Conservation (phyloP, 2,888 invertebrate species). For the Eretmocerus hayati region DNA sequence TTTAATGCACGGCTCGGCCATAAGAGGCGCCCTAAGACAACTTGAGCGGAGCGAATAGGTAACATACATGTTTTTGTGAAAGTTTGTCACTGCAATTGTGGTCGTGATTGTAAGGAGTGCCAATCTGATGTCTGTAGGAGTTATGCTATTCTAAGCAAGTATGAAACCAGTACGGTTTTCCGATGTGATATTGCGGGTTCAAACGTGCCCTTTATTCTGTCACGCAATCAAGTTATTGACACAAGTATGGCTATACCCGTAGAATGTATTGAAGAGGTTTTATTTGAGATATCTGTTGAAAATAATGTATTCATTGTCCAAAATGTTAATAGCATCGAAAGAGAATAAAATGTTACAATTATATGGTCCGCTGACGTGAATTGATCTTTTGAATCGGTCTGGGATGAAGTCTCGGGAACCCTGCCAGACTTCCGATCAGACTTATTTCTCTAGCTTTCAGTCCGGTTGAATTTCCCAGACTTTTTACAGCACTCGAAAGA, state of each 20-base stretch:
- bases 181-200: neutral
- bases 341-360: no score
- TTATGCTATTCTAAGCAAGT: neutral
- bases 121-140: neutral
- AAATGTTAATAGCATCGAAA: constrained; percentile 2
- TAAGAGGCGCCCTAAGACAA: no score
- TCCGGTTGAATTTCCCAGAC: no score
- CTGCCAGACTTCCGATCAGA: no score
- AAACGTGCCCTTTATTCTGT: neutral
- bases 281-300: neutral
- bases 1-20: no score
- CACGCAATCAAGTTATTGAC: neutral
- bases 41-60: no score
- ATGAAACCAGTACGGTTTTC: neutral
- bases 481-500: no score
- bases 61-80: neutral
- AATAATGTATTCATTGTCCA: no score
- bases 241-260: neutral
- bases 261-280: neutral
- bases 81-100: constrained; percentile 1
- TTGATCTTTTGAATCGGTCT: no score
- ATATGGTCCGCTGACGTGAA: no score
- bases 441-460: no score
- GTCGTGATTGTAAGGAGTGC: neutral
- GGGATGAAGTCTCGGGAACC: no score